These are phyloP conservation scores for Astropecten irregularis DNA, from an alignment of 53 echinoderm and acorn worm species.

Conservation along the genomic window DNA sequence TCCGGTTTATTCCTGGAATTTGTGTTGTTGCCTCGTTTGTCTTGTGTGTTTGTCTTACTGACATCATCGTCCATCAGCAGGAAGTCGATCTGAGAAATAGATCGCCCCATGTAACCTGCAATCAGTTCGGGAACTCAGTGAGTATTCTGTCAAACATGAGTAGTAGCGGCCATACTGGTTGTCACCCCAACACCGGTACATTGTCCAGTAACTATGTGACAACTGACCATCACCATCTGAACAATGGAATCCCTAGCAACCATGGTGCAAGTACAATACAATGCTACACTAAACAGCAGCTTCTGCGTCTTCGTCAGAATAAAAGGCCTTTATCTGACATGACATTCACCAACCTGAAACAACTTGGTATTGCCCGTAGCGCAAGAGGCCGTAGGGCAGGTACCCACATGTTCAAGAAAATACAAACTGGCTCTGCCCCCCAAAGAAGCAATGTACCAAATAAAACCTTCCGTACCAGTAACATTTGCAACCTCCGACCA, in stretches of 20 bases:
- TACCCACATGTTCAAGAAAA: constrained; percentile 16
- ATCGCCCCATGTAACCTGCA: neutral
- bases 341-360: neutral
- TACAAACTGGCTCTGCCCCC: neutral
- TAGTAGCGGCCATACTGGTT: neutral
- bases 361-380: neutral
- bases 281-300: constrained; percentile 8
- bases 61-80: neutral
- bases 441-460: neutral
- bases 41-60: neutral
- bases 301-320: neutral
- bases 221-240: neutral
- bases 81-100: neutral
- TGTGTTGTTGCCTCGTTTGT: neutral
- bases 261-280: neutral
- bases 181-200: neutral
- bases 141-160: neutral
- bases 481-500: neutral
- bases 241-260: neutral
- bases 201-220: neutral
- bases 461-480: neutral
- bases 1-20: constrained; percentile 14
- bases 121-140: neutral
- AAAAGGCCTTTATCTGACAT: neutral
- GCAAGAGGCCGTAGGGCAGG: neutral